Evolutionary conservation across 1,140 invertebrate species (phyloP), one percentile per base, ranked within the genome.

Genomic region (Penaeus vannamei): DNA sequence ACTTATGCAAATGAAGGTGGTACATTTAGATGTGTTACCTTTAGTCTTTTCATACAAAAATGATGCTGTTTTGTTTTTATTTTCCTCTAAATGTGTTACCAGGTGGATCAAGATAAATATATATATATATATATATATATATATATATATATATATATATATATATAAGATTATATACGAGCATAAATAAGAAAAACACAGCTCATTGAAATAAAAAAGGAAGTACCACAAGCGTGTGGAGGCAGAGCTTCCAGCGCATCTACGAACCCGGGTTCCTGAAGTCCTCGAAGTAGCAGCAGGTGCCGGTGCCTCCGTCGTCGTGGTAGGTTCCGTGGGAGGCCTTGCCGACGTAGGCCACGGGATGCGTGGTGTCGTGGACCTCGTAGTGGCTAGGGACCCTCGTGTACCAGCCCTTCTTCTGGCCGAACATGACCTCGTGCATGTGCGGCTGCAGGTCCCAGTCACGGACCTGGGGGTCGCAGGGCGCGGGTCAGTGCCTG

Each of bases 231-330:
- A 26, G 26, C 59, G 60, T 26, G 29, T n/a, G 29, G 66, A 61
- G 14, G n/a, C 10, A 86, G 46, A 29, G 10, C 2, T 22, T 62
- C 29, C n/a, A 23, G 26, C 14, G 8, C 17, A 20, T 20, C 22
- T 32, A 90, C 85, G 85, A 82, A 91, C 91, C 86, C 26, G 91
- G 85, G 61, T 91, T 91, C 64, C 91, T 83, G 66, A 82, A 91
- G 79, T 91, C 91, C 86, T 91, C 90, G 82, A 89, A 91, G 72
- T 91, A 91, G 69, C 91, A 91, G 77, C 91, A 91, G 22, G 91
- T 91, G 32, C 91, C 91, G 32, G 84, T 61, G 69, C 91, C 91
- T 72, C 91, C 91, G 79, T 91, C 91, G 72, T 91, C 91, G 82
- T 91, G 91, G 72, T 91, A 91, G 66, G 53, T 42, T 32, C 91